Conservation (phyloP, 37 sponge, comb jelly and placozoan species). For the Eunapius fragilis region DNA sequence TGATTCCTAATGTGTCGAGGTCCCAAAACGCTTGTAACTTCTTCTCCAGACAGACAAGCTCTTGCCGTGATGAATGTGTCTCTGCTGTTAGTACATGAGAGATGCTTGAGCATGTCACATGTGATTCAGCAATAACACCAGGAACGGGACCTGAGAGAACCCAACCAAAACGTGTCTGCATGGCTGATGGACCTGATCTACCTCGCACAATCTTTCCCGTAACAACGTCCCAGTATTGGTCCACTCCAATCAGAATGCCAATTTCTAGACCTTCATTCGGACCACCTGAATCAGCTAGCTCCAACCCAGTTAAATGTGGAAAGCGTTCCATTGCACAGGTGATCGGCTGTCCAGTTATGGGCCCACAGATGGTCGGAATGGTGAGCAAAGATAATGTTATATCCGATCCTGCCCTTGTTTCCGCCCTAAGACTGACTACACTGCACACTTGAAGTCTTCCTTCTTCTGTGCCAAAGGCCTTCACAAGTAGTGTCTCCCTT, state of each 20-base stretch:
- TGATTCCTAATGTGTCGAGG: slow-evolving; percentile 33
- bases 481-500: slow-evolving; percentile 6
- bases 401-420: neutral
- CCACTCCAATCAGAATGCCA: slow-evolving; percentile 29
- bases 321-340: neutral
- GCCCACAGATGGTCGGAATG: slow-evolving; percentile 26
- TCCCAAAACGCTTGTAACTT: slow-evolving; percentile 25
- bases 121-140: neutral
- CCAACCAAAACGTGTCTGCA: slow-evolving; percentile 20
- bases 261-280: neutral
- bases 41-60: neutral
- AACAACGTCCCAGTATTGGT: slow-evolving; percentile 6
- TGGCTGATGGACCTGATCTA: slow-evolving; percentile 1
- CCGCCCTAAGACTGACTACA: neutral
- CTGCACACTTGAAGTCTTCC: neutral
- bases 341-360: slow-evolving; percentile 2
- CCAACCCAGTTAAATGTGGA: slow-evolving; percentile 12
- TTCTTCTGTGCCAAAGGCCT: slow-evolving; percentile 26
- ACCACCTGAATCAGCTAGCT: slow-evolving; percentile 4
- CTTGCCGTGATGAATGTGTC: no score
- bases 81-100: no score
- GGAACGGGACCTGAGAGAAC: slow-evolving; percentile 28
- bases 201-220: slow-evolving; percentile 19
- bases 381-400: neutral
- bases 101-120: neutral